Evolutionary conservation across 2,797 vertebrate genomes (phyloP).

Genomic region (Argya squamiceps): DNA sequence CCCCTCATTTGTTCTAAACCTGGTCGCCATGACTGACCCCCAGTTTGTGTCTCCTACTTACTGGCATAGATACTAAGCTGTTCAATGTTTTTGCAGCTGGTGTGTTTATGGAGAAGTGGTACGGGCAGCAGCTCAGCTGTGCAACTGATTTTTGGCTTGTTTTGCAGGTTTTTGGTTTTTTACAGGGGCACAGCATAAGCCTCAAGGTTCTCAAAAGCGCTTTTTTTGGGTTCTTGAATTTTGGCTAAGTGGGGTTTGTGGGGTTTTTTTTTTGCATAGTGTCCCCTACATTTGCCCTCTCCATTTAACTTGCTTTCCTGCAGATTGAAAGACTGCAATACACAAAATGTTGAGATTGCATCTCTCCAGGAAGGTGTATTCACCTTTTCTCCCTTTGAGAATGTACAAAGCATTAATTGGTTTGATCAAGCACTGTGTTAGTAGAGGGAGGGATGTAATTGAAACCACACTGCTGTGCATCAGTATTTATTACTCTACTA

Average conservation of each 20-base stretch:
- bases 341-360: background rate
- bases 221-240: background rate
- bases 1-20: background rate
- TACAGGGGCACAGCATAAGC: too few species aligned
- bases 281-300: background rate
- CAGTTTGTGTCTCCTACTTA: background rate
- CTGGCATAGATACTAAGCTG: background rate
- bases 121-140: background rate
- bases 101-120: background rate
- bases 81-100: background rate
- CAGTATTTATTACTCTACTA: background rate
- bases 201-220: background rate
- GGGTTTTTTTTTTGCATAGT: background rate
- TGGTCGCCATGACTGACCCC: background rate
- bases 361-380: background rate
- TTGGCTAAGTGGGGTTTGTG: background rate
- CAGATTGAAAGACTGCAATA: background rate
- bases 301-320: background rate
- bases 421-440: background rate
- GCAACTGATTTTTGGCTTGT: background rate
- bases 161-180: background rate
- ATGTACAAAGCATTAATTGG: background rate
- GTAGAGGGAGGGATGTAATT: background rate
- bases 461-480: background rate
- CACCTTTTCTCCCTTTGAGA: background rate